A percentile compares a stretch with the other conserved stretches of the same genome.
Evolutionary conservation across 1,140 invertebrate genomes (phyloP).

Genomic region (Maconellicoccus hirsutus): DNA sequence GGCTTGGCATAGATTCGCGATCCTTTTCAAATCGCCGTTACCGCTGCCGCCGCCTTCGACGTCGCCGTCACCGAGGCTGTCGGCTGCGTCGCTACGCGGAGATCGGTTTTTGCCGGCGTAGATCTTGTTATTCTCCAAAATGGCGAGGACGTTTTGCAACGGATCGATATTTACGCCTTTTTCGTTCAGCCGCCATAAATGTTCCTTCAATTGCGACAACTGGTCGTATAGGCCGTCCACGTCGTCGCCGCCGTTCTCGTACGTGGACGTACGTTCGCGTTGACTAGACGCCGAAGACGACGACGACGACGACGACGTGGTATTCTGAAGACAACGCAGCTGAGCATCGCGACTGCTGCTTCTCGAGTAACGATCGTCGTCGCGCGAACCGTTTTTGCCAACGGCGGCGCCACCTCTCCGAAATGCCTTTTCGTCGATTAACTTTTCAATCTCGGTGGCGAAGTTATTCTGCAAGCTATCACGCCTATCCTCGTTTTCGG

Average conservation of each 20-base stretch:
- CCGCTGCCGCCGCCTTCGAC: too few relatives aligned
- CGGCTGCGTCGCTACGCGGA: too few relatives aligned
- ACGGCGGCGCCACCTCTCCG: too few relatives aligned
- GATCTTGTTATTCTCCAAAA: background rate
- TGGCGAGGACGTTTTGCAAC: background rate
- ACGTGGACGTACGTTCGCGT: background rate
- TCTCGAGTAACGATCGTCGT: too few relatives aligned
- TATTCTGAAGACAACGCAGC: background rate
- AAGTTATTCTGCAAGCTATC: background rate
- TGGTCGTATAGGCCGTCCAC: background rate
- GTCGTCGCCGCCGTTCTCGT: background rate
- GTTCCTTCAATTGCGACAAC: background rate
- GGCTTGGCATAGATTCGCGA: background rate
- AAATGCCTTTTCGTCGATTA: too few relatives aligned
- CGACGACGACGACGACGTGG: background rate
- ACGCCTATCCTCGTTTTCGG: background rate
- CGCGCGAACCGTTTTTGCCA: too few relatives aligned
- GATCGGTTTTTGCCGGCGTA: background rate
- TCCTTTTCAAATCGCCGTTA: background rate
- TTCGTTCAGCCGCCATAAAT: background rate
- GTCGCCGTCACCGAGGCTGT: too few relatives aligned
- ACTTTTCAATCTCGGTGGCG: too few relatives aligned
- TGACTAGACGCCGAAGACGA: background rate
- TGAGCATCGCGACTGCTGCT: background rate
- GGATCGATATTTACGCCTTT: background rate